Percentiles rank a stretch among this genome's conserved stretches.
Evolutionary conservation across 2,113 vertebrate genomes (phyloP).

Genomic region (Saccopteryx bilineata): DNA sequence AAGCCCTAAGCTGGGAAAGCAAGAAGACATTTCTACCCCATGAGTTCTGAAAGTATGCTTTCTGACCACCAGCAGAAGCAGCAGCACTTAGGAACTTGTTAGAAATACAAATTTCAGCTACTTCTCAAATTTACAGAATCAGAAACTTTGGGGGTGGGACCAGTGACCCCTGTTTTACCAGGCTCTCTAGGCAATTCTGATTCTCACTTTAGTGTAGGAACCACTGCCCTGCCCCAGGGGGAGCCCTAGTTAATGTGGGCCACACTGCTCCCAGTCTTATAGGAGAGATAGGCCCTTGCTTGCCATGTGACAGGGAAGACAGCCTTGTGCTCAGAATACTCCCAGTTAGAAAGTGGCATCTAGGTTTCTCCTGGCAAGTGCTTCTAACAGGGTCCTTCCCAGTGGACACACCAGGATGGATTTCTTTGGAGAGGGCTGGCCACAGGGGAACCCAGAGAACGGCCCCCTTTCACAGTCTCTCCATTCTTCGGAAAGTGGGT

Average conservation of each 20-base stretch:
- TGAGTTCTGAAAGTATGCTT: background rate
- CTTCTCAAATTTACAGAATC: background rate
- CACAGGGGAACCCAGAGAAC: background rate
- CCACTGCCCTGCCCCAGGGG: background rate
- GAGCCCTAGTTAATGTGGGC: background rate
- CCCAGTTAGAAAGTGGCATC: background rate
- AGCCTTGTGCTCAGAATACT: background rate
- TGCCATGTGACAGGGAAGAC: background rate
- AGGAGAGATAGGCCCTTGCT: background rate
- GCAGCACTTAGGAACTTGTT: background rate
- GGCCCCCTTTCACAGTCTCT: background rate
- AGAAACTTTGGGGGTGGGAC: background rate
- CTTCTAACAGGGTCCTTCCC: background rate
- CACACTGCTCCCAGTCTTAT: background rate
- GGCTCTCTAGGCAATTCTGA: background rate
- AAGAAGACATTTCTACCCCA: background rate
- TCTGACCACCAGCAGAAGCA: background rate
- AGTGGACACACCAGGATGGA: background rate
- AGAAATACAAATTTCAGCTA: conserved; percentile 15
- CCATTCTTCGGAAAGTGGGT: conserved; percentile 52
- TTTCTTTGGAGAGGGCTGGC: background rate
- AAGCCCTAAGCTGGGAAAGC: background rate
- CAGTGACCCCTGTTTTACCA: background rate
- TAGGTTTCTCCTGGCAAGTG: background rate
- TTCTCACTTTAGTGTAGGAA: background rate